phyloP scores from a whole-genome alignment of 2,888 invertebrate species.

The Drosophila leonis region DNA sequence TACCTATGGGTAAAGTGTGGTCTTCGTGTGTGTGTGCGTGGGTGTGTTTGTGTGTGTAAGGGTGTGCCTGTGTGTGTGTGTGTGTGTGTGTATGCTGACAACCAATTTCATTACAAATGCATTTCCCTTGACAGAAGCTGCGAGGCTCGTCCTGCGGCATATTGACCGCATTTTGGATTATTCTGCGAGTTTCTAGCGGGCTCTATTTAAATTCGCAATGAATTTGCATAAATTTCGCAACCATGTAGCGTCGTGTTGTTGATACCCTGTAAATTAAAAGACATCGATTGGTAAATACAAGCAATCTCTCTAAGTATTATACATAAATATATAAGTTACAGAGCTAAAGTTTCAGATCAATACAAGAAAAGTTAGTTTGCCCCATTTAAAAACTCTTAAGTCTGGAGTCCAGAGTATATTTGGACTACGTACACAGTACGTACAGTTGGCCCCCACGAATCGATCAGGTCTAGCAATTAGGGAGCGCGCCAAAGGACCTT shows the following conservation, averaged over 20 bases:
- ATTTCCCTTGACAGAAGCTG: conserved; percentile 57
- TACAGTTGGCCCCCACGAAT: conserved; percentile 13
- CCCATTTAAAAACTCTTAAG: background rate
- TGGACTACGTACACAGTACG: background rate
- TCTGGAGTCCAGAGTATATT: background rate
- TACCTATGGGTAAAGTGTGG: conserved; percentile 4
- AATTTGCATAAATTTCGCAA: conserved; percentile 71
- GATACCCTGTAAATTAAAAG: conserved; percentile 17
- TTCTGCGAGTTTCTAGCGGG: conserved; percentile 25
- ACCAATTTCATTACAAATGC: conserved; percentile 71
- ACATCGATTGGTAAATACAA: background rate
- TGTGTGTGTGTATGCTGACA: conserved; percentile 29
- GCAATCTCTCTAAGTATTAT: background rate
- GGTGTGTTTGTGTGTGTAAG: conserved; percentile 5
- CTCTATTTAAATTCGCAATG: conserved; percentile 71
- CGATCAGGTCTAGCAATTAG: conserved; percentile 56
- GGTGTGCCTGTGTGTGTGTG: conserved; percentile 18
- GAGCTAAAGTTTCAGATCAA: background rate
- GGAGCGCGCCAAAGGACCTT: conserved; percentile 34
- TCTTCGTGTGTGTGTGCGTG: conserved; percentile 11
- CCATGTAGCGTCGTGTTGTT: conserved; percentile 17
- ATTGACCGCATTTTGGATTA: conserved; percentile 72
- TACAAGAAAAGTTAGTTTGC: background rate
- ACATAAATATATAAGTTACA: background rate
- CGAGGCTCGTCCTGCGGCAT: conserved; percentile 45